Conservation (phyloP, 2,888 invertebrate species). For the Athetis lepigone region DNA sequence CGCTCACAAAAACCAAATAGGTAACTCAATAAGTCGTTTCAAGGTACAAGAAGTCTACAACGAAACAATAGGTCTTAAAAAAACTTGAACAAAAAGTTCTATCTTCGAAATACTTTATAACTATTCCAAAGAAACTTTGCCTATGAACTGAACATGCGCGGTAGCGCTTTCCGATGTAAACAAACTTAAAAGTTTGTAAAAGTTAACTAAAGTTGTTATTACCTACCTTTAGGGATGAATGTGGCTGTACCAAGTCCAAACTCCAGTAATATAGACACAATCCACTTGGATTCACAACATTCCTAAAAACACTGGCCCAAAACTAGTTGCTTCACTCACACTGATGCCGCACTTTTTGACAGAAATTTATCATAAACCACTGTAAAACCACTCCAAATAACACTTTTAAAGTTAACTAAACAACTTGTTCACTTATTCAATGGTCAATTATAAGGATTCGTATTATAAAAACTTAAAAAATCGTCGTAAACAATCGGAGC, state of each 20-base stretch:
- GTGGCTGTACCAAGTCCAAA: conserved; percentile 75
- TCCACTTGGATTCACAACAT: conserved; percentile 88
- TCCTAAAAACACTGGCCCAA: conserved; percentile 85
- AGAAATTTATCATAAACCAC: conserved; percentile 78
- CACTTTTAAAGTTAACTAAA: conserved; percentile 64
- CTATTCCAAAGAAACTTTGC: conserved; percentile 51
- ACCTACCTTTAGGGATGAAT: conserved; percentile 79
- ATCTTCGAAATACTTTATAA: conserved; percentile 15
- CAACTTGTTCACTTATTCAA: conserved; percentile 74
- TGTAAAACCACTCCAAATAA: conserved; percentile 67
- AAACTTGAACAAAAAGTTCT: conserved; percentile 52
- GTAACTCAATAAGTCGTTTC: conserved; percentile 12
- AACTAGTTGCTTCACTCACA: conserved; percentile 85
- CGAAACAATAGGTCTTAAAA: conserved; percentile 41
- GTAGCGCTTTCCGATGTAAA: conserved; percentile 80
- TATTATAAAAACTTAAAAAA: conserved; percentile 83
- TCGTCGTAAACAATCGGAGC: conserved; percentile 87
- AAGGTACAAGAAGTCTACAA: conserved; percentile 16
- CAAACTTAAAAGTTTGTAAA: conserved; percentile 81
- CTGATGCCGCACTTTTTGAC: conserved; percentile 83
- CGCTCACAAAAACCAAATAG: conserved; percentile 16
- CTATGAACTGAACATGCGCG: conserved; percentile 83
- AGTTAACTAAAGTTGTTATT: conserved; percentile 72
- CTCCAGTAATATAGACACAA: conserved; percentile 79
- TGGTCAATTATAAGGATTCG: conserved; percentile 70